These are phyloP conservation scores for Rhabditoides inermis DNA, from an alignment of 2,888 invertebrate genomes.

Conservation along the genomic window DNA sequence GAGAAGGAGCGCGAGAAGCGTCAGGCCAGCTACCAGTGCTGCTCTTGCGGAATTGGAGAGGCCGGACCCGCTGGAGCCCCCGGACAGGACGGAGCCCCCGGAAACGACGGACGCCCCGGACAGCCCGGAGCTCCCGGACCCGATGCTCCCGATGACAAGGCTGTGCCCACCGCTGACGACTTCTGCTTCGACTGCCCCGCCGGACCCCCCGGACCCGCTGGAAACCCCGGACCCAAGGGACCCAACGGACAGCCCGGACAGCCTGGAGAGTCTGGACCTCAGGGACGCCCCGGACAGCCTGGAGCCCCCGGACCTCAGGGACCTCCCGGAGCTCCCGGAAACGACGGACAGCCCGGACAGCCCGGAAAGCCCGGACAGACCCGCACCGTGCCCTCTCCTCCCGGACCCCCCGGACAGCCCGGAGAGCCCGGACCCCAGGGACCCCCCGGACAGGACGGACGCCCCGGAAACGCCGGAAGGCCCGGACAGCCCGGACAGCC, in stretches of 20 bases:
- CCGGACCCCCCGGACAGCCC: no score
- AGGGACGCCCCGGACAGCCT: slow-evolving; percentile 31
- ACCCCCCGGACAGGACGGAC: slow-evolving; percentile 33
- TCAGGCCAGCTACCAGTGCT: slow-evolving; percentile 17
- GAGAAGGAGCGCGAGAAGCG: slow-evolving; percentile 16
- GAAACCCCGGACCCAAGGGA: slow-evolving; percentile 37
- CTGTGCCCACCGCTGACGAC: slow-evolving; percentile 21
- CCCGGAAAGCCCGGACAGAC: no score
- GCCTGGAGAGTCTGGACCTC: slow-evolving; percentile 29
- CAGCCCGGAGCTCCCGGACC: slow-evolving; percentile 32
- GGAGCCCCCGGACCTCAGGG: slow-evolving; percentile 38
- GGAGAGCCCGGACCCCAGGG: no score
- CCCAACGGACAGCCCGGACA: slow-evolving; percentile 33
- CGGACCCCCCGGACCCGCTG: slow-evolving; percentile 38
- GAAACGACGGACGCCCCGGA: slow-evolving; percentile 34
- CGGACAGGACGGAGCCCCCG: slow-evolving; percentile 26
- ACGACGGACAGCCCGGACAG: no score
- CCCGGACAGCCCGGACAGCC: slow-evolving; percentile 20
- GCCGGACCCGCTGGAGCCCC: slow-evolving; percentile 30
- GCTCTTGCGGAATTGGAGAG: slow-evolving; percentile 31
- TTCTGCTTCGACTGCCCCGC: slow-evolving; percentile 35
- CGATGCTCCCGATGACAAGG: slow-evolving; percentile 29
- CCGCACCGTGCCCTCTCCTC: no score
- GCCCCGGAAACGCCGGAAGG: slow-evolving; percentile 32
- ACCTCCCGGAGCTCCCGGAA: no score